Conservation (phyloP, 1,140 invertebrate genomes). For the Triops longicaudatus region DNA sequence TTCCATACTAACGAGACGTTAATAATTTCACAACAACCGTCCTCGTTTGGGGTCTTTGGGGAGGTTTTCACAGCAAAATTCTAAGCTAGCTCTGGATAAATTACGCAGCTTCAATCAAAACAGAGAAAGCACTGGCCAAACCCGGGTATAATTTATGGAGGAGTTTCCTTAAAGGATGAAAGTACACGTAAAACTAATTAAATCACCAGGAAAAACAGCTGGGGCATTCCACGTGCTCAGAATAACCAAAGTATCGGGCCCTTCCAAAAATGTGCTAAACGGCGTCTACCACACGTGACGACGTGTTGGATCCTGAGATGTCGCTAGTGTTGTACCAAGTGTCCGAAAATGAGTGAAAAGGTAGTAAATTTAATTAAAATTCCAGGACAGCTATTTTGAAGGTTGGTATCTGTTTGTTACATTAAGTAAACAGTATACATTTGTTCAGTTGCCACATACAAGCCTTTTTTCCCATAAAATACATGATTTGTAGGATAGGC, state of each 20-base stretch:
- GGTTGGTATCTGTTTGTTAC: no score
- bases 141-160: not conserved
- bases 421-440: no score
- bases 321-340: no score
- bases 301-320: no score
- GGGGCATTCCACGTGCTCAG: slow-evolving; percentile 13
- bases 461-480: no score
- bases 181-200: slow-evolving; percentile 7
- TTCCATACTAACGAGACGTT: not conserved
- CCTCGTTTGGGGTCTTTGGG: not conserved
- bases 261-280: no score
- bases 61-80: not conserved
- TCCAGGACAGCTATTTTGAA: no score
- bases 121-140: not conserved
- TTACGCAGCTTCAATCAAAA: not conserved
- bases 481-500: no score
- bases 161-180: not conserved
- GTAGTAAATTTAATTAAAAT: no score
- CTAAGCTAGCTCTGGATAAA: not conserved
- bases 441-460: no score
- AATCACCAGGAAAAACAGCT: slow-evolving; percentile 8
- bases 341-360: no score
- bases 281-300: no score
- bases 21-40: not conserved
- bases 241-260: slow-evolving; percentile 11